Conservation (phyloP, 2,113 vertebrate genomes). For the Thamnaconus septentrionalis region DNA sequence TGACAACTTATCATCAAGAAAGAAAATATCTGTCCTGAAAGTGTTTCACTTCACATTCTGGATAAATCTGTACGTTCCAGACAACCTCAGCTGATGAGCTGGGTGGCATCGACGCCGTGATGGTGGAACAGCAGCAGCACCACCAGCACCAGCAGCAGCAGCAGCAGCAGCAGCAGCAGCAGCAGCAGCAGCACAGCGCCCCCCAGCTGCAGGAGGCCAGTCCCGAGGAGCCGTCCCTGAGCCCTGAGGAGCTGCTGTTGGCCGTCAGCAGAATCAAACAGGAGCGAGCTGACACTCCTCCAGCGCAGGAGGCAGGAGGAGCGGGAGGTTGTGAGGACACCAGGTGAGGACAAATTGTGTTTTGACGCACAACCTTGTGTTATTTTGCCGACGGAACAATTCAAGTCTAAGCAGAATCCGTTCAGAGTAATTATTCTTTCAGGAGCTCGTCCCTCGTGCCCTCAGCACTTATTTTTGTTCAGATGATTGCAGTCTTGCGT, state of each 20-base stretch:
- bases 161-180: conserved; percentile 70
- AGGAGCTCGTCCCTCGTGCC: no score
- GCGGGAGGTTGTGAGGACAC: conserved; percentile 68
- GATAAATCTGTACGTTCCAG: conserved; percentile 49
- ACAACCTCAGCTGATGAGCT: conserved; percentile 88
- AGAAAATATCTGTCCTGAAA: neutral
- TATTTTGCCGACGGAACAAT: no score
- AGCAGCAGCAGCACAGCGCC: conserved; percentile 72
- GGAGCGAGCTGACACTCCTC: conserved; percentile 85
- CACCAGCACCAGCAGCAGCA: conserved; percentile 67
- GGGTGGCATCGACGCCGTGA: conserved; percentile 77
- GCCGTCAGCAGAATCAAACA: conserved; percentile 89
- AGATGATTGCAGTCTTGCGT: no score
- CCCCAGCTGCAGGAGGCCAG: conserved; percentile 80
- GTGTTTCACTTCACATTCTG: neutral
- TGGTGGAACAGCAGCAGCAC: conserved; percentile 74
- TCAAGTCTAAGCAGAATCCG: no score
- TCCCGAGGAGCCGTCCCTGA: conserved; percentile 65
- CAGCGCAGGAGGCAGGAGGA: conserved; percentile 60
- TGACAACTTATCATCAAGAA: neutral
- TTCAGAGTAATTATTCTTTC: no score
- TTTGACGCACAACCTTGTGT: no score
- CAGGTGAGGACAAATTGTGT: conserved; percentile 35
- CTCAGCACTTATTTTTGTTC: no score
- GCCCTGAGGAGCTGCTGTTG: conserved; percentile 77